Evolutionary conservation across 1,140 invertebrate genomes (phyloP), one percentile per base, ranked within the genome.

Genomic region (Papilio helenus): DNA sequence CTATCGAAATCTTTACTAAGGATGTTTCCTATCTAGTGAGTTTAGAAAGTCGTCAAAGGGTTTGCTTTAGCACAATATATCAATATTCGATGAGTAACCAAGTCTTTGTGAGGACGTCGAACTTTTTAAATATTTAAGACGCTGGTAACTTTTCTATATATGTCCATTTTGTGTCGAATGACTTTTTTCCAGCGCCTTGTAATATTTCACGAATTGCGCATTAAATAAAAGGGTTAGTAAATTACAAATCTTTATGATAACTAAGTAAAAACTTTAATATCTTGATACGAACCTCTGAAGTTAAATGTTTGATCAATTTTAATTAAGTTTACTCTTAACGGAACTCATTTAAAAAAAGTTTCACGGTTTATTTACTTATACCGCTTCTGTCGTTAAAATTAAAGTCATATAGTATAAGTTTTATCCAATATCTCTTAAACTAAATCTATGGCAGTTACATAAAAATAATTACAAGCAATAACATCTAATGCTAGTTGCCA

Each of bases 401-500:
- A 29, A 65, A 12, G 12, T 29, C 23, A 20, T 20, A 58, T 12
- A 61, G 23, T 8, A 3, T 49, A 51, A 7, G 18, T 65, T 65
- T 4, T 16, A 65, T 26, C 58, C 58, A 65, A 65, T 65, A 65
- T 65, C 8, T 29, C 23, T 65, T 65, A 26, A 26, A 29, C 58
- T 65, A 68, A 68, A 68, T 29, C 14, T 26, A 68, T 34, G 12
- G 26, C 61, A 68, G 12, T 68, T 16, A 68, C 61, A 68, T 68
- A 29, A 68, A 68, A 34, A 68, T 29, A 68, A 29, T 68, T 68
- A 18, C 23, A 29, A 68, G 61, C 61, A 68, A 68, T 68, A 68
- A 68, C 61, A 68, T 26, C 10, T 16, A 68, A 68, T 68, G 26
- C 12, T 34, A 68, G 61, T 68, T 68, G 12, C 26, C 26, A 68